phyloP scores from a whole-genome alignment of 1,140 invertebrate genomes.

The Eueides isabella region DNA sequence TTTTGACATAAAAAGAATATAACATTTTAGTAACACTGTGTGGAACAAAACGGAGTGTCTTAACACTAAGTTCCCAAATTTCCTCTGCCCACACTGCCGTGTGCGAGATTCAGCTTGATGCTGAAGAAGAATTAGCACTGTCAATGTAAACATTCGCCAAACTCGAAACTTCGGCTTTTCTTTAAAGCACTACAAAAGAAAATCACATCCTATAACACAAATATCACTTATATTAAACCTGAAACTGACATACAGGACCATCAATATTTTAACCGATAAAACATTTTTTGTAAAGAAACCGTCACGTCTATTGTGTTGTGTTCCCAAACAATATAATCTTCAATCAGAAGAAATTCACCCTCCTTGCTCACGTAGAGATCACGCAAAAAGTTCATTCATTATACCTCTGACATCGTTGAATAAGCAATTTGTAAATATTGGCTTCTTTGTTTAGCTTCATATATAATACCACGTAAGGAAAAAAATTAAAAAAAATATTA shows the following conservation, averaged over 20 bases:
- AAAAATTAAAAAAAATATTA: neutral
- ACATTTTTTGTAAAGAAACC: neutral
- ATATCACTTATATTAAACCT: neutral
- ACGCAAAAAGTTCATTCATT: slow-evolving; percentile 31
- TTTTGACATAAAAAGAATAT: too few species aligned
- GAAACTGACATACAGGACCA: neutral
- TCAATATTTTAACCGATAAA: neutral
- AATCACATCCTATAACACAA: too few species aligned
- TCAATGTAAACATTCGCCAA: too few species aligned
- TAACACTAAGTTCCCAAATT: too few species aligned
- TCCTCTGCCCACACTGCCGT: too few species aligned
- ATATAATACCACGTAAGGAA: neutral
- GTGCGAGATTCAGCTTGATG: too few species aligned
- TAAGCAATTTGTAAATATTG: slow-evolving; percentile 10
- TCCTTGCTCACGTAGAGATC: slow-evolving; percentile 19
- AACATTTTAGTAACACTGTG: too few species aligned
- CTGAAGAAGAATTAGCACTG: too few species aligned
- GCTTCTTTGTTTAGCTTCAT: neutral
- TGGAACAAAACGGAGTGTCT: too few species aligned
- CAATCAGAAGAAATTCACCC: neutral
- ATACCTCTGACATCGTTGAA: slow-evolving; percentile 22
- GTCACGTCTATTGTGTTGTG: neutral
- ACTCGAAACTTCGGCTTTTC: too few species aligned
- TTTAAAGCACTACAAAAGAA: neutral
- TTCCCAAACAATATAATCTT: neutral